These are phyloP conservation scores for Leptogaster cylindrica DNA, from an alignment of 2,888 invertebrate species.

Conservation along the genomic window DNA sequence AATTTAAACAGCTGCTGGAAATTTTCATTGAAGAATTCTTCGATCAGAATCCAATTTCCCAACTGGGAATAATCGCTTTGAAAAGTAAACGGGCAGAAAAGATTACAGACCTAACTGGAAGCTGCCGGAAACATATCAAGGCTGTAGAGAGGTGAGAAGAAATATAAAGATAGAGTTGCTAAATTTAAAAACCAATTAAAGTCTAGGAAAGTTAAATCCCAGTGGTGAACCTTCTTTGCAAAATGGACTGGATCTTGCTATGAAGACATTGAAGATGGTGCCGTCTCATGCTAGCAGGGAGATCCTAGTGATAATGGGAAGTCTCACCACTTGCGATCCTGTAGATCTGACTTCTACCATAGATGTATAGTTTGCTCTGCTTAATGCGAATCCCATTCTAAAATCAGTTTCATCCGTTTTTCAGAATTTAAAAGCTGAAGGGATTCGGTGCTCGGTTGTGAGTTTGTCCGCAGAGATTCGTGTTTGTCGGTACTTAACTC, in stretches of 20 bases:
- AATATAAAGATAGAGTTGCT: too few species aligned
- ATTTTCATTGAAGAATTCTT: conserved; percentile 96
- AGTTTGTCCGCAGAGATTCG: conserved; percentile 95
- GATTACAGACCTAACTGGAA: conserved; percentile 88
- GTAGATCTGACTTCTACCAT: conserved; percentile 87
- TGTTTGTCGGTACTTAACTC: conserved; percentile 84
- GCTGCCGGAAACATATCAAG: conserved; percentile 79
- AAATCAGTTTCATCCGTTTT: conserved; percentile 51
- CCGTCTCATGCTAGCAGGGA: conserved; percentile 96
- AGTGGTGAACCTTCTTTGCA: conserved; percentile 94
- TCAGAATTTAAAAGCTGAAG: conserved; percentile 75
- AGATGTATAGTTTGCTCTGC: conserved; percentile 65
- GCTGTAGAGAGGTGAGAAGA: conserved; percentile 65
- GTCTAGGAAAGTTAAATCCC: conserved; percentile 66
- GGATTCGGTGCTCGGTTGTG: conserved; percentile 92
- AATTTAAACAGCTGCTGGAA: conserved; percentile 74
- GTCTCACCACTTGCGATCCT: conserved; percentile 96
- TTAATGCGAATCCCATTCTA: not conserved
- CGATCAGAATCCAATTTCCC: conserved; percentile 98
- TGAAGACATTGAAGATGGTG: conserved; percentile 81
- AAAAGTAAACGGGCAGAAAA: conserved; percentile 94
- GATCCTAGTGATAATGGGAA: conserved; percentile 88
- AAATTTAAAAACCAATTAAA: too few species aligned
- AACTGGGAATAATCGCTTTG: conserved; percentile 89
- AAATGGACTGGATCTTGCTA: conserved; percentile 89